Evolutionary conservation across 1,140 invertebrate genomes (phyloP), one percentile per base, ranked within the genome.

Genomic region (Maconellicoccus hirsutus): DNA sequence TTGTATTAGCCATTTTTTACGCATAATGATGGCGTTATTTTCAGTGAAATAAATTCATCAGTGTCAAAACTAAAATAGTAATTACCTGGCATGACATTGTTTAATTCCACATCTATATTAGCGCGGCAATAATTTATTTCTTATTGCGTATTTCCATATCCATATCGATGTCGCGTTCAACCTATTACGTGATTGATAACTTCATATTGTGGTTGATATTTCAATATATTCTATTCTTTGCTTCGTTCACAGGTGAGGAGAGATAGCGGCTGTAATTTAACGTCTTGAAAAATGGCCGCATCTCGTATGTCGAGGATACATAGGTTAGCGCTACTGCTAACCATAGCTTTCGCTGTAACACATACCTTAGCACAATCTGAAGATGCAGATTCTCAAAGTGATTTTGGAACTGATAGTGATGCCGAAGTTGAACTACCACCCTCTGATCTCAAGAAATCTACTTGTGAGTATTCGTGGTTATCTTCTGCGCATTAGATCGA

Each of bases 281-380:
- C 61, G 61, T 25, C 52, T 23, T 25, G 10, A 66, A 66, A 66
- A 66, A 66, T 66, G 61, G 61, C 61, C 8, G 61, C 61, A 10
- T 66, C 61, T 25, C 61, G 61, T 25, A 66, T 66, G 61, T 66
- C 61, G 61, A 66, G 61, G 22, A 66, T 66, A 66, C 25, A 26
- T 8, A 66, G 61, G 61, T 19, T 66, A 19, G 61, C 61, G 61
- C 25, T 66, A 33, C 29, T 33, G 42, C 61, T 66, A 25, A 23
- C 19, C 21, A 22, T 66, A 19, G 4, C 42, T 3, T 52, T 16
- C n/a, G 42, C 42, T 19, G n/a, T 52, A 16, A 16, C 42, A 3
- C 42, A 52, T 19, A 52, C 42, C 6, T 19, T 52, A 52, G 42
- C 42, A 19, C 42, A 52, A 52, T 8, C 42, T 3, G 12, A 52